Evolutionary conservation across 35 echinoderm and acorn worm species (phyloP), one percentile per base, ranked within the genome.

Genomic region (Heliocidaris erythrogramma): DNA sequence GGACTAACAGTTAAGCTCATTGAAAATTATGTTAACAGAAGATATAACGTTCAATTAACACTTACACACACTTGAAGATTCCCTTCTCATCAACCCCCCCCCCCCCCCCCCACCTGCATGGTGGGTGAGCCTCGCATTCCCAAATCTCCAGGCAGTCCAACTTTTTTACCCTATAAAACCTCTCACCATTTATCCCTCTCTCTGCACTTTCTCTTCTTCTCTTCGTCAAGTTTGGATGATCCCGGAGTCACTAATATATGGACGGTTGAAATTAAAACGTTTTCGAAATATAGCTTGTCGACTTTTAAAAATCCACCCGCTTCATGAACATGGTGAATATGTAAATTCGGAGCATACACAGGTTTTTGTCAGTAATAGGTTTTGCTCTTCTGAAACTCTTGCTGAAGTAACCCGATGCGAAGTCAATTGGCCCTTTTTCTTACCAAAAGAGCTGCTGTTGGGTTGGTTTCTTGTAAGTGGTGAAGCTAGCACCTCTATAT

Each of bases 81-180:
- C 87, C 9, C 65, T 78, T 78, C 31, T 30, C 87, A 89, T 89
- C 87, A 89, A 84, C 69, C 69, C n/a, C 69, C 69, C 69, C 69
- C 69, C 69, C 69, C 4, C 69, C 4, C 69, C 69, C 69, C 69
- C 4, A 84, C 0, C 87, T 14, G 32, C 87, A 84, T 32, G 24
- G 87, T 27, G 21, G 7, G 32, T 16, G 31, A 13, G 42, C 12
- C 29, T 48, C 47, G 18, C 21, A 89, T 89, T 89, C 87, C 87
- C 24, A 30, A 17, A 47, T 89, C 87, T 9, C 87, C 87, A 89
- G 87, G 87, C 30, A 89, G 47, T 48, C 31, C 5, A 89, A 89
- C 87, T 89, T 89, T 32, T 24, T 78, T 18, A n/a, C 65, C 65
- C 27, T 27, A 27, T 27, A 78, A 78, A 78, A 21, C 65, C 65